A percentile compares a stretch with the other conserved stretches of the same genome.
phyloP scores from a whole-genome alignment of 2,113 vertebrate species.

The Labeo rohita region DNA sequence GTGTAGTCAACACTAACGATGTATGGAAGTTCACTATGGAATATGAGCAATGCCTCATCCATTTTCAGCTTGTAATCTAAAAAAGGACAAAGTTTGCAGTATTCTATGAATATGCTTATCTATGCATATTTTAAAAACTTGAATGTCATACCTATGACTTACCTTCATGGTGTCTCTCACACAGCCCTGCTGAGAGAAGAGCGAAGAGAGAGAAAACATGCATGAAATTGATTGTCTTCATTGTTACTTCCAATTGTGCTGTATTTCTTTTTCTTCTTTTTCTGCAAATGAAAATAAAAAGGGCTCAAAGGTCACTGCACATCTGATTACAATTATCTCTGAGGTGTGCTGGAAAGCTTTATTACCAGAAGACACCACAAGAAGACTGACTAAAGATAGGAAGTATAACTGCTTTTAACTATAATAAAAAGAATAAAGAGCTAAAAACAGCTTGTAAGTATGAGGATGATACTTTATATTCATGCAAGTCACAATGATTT shows the following conservation, averaged over 20 bases:
- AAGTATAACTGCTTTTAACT: neutral
- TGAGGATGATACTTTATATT: neutral
- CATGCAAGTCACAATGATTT: neutral
- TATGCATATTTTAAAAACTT: neutral
- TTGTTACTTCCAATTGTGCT: slow-evolving; percentile 58
- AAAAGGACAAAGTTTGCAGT: slow-evolving; percentile 6
- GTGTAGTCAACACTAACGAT: slow-evolving; percentile 69
- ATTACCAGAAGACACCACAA: neutral
- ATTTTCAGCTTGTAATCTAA: slow-evolving; percentile 68
- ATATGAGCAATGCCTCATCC: slow-evolving; percentile 74
- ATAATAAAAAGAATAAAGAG: neutral
- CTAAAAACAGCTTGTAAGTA: neutral
- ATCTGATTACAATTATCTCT: slow-evolving; percentile 26
- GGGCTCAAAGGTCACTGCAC: slow-evolving; percentile 73
- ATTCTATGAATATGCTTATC: neutral
- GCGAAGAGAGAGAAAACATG: slow-evolving; percentile 57
- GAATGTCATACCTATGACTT: neutral
- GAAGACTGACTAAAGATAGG: slow-evolving; percentile 4
- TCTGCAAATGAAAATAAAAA: slow-evolving; percentile 61
- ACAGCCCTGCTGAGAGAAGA: slow-evolving; percentile 57
- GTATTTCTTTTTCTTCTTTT: slow-evolving; percentile 69
- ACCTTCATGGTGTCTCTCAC: slow-evolving; percentile 39
- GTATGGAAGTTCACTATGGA: slow-evolving; percentile 69
- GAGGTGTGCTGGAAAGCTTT: slow-evolving; percentile 13
- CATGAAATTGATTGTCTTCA: slow-evolving; percentile 39